Base-by-base conservation (phyloP, 2,888 invertebrate species). In the Oxyscelio sp. region DNA sequence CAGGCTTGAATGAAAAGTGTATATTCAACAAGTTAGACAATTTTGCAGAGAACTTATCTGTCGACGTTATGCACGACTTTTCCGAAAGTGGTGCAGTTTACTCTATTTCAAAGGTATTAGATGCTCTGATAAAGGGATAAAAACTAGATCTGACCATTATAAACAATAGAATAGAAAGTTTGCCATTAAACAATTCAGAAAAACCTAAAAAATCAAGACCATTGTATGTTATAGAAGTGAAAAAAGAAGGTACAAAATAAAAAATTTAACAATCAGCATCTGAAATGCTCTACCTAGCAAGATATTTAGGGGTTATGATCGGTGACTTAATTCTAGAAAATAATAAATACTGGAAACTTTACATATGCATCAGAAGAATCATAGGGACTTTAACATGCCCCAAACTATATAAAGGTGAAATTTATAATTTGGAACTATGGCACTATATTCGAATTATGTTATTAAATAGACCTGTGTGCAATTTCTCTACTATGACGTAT, bases 1-100 rank as follows among this genome's bases (percentile, higher is more conserved):
- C 81, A 24, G 83, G 82, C 11, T 59, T 84, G 19, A 70, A 79
- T 24, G 75, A 84, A 73, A 15, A 24, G n/a, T 86, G 84, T 52
- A 21, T 81, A 40, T 83, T 86, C 22, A 80, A 81, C 50, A 43
- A 73, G n/a, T 21, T 83, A 15, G 9, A 50, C 2, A 71, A 85
- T 58, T 83, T 75, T 66, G 21, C 13, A 21, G 77, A 80, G 38
- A 85, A 85, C 59, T 21, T 58, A 15, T 58, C 80, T 9, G 65
- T 85, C 9, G 83, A 82, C 43, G 27, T 58, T 4, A 65, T 75
- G 40, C 83, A 86, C 27, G 81, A 86, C 63, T 34, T 80, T 13
- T 40, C 31, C 21, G 83, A 80, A 75, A 79, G 79, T 19, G 24
- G 81, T 6, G 66, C 58, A n/a, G 48, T 50, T 24, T 70, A 77